Base-by-base conservation (phyloP, 2,113 vertebrate species). In the Pogonocichla stellata region DNA sequence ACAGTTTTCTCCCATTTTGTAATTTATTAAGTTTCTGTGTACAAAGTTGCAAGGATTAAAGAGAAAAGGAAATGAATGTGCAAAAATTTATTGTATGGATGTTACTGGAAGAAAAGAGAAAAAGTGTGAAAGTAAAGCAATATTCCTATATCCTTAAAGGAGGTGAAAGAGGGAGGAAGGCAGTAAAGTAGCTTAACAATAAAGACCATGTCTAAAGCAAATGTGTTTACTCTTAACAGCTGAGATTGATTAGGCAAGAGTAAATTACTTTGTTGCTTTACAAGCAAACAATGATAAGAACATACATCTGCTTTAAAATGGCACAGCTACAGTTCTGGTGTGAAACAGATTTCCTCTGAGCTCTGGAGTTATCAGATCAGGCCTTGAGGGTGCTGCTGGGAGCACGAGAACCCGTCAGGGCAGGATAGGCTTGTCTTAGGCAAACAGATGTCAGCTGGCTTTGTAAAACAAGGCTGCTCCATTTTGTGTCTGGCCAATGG, bases 211-310 rank as follows among this genome's bases (percentile, higher is more conserved):
- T 92, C 75, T 88, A 73, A 86, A 94, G 88, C 75, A 85, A 92
- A 48, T 74, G 43, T 90, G 71, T 96, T 97, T 93, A 85, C 64
- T 73, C n/a, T 80, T 79, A 89, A 66, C 71, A 58, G 66, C 66
- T 84, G 66, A 91, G 85, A 93, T 33, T 34, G 61, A 75, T 92
- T 94, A 78, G 26, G 61, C 56, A 78, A 58, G 72, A 81, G 12
- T 48, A 58, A 92, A n/a, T 61, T 14, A 26, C 87, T 96, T 88
- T 88, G 89, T 74, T 87, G 84, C 86, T 97, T 92, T 90, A 72
- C 61, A 88, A 93, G 88, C 64, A 94, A 97, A 62, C 64, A 80
- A 69, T 10, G 9, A 51, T 94, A 94, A 96, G 92, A 80, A 61
- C 51, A 62, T 72, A 74, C 31, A 93, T 94, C 91, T 97, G 90